A percentile compares a stretch with the other conserved stretches of the same genome.
Conservation (phyloP, 2,888 invertebrate species). For the Ashinkailepas kermadecensis region DNA sequence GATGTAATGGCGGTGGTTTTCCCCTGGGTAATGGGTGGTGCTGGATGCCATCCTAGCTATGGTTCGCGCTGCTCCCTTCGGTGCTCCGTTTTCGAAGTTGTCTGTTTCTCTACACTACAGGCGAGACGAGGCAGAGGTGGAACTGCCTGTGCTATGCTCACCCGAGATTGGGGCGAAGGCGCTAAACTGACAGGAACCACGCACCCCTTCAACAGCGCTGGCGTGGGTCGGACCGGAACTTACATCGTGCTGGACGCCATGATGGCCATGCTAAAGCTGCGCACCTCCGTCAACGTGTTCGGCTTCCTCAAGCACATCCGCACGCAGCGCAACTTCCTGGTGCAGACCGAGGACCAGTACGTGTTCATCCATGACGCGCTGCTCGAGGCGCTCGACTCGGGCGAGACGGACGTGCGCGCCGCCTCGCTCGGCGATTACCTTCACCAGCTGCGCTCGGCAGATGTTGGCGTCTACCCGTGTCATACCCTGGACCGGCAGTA, state of each 20-base stretch:
- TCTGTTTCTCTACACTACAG: too few species aligned
- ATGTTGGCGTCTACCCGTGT: constrained; percentile 35
- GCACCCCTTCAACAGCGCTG: constrained; percentile 41
- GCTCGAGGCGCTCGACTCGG: constrained; percentile 81
- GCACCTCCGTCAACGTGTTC: constrained; percentile 78
- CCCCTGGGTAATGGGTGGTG: too few species aligned
- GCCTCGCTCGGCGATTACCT: not conserved
- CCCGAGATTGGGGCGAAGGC: too few species aligned
- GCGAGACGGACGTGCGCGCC: constrained; percentile 59
- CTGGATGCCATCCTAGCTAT: too few species aligned
- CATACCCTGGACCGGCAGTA: constrained; percentile 60
- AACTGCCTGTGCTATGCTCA: too few species aligned
- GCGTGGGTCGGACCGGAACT: constrained; percentile 66
- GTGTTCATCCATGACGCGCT: constrained; percentile 95
- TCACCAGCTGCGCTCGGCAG: constrained; percentile 25
- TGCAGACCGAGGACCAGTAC: constrained; percentile 97
- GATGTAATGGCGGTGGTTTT: too few species aligned
- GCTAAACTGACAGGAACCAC: too few species aligned
- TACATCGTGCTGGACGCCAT: constrained; percentile 94
- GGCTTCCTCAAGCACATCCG: constrained; percentile 92
- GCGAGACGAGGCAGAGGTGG: too few species aligned
- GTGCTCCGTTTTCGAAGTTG: too few species aligned
- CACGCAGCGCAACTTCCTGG: constrained; percentile 74
- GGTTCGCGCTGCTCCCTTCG: too few species aligned
- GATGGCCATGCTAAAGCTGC: constrained; percentile 77